phyloP scores from a whole-genome alignment of 2,113 vertebrate genomes.

The Trogon melanurus region DNA sequence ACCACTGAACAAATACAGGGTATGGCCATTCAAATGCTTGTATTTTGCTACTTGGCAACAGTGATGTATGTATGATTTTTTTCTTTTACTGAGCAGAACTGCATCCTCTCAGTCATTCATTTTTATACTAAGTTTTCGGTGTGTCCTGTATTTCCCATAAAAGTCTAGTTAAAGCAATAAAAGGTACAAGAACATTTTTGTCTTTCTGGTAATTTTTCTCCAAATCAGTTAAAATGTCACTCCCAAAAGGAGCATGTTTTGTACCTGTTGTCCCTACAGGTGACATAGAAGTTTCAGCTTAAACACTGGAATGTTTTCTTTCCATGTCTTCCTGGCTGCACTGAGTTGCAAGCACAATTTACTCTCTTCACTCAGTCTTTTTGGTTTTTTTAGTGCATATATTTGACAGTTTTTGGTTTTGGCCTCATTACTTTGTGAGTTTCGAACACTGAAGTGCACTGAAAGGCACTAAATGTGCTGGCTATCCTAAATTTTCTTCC shows the following conservation, averaged over 20 bases:
- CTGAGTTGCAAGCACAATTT: background rate
- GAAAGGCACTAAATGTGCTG: background rate
- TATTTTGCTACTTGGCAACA: background rate
- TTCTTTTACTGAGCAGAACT: background rate
- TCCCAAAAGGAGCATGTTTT: background rate
- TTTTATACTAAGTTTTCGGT: background rate
- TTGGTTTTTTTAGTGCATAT: background rate
- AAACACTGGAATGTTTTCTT: background rate
- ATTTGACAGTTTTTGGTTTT: background rate
- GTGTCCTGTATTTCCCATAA: background rate
- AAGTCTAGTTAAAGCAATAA: background rate
- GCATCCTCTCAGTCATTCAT: background rate
- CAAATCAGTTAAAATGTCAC: background rate
- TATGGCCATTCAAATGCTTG: background rate
- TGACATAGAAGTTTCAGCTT: background rate
- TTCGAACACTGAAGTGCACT: background rate
- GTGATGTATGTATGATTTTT: background rate
- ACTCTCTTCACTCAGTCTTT: background rate
- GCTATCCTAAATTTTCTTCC: background rate
- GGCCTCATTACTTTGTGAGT: background rate
- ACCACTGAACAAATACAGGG: background rate
- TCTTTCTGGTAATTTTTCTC: background rate
- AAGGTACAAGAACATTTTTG: background rate
- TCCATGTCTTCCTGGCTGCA: background rate
- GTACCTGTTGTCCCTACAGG: background rate